Base-by-base conservation (phyloP, 2,888 invertebrate species). In the Crepidodera aurea region DNA sequence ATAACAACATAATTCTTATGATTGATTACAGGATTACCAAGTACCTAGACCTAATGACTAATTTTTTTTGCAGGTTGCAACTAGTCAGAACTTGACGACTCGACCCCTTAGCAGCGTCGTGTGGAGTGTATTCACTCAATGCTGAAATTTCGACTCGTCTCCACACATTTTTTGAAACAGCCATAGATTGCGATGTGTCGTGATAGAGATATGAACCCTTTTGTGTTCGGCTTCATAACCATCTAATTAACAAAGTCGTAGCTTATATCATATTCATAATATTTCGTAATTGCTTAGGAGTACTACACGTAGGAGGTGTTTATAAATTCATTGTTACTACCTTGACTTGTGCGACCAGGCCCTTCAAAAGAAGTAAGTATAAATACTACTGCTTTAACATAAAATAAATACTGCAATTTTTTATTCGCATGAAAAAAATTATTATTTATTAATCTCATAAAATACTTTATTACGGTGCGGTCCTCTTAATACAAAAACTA, bases 71-170 rank as follows among this genome's bases (percentile, higher is more conserved):
- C 64, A 64, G 64, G 58, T 62, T 64, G 51, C 42, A 64, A 64
- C 56, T 60, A 64, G 34, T 60, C 40, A 34, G 55, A 44, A 57
- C 13, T 62, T 39, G 39, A 37, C 27, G 27, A 53, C 6, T 7
- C 51, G 46, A 50, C 32, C 44, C 59, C 55, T 53, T 46, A 55
- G 42, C 57, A 62, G 59, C 42, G 37, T 51, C 22, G 51, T 39
- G 70, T 60, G 67, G 55, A 64, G 64, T 50, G 68, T 64, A 64
- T 46, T 59, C 74, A 78, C 76, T 78, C 80, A 77, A 94, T 94
- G 94, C 92, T 94, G 88, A 93, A 92, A 85, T 90, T 94, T 90
- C 90, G 93, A 85, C 87, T 94, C 79, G 93, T 94, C 73, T 93
- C 94, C 82, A 94, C 93, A 81, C 94, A 94, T 84, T 94, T 94